A percentile compares a stretch with the other conserved stretches of the same genome.
Evolutionary conservation across 2,888 invertebrate genomes (phyloP).

Genomic region (Adela reaumurella): DNA sequence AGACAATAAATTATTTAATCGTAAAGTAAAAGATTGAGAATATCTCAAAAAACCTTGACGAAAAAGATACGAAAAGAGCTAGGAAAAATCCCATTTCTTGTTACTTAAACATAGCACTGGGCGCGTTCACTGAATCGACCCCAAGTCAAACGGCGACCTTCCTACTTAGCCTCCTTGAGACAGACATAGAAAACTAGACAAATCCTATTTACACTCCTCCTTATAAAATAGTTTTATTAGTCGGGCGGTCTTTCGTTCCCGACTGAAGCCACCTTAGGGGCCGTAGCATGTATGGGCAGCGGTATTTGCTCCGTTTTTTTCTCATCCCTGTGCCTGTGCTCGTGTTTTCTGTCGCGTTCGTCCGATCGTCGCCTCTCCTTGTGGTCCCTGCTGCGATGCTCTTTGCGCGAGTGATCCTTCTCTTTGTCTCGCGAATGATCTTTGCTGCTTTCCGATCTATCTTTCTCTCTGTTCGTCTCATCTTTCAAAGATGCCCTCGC

Average conservation of each 20-base stretch:
- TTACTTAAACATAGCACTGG: too few species aligned
- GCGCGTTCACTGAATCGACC: not conserved
- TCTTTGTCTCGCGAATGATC: conserved; percentile 20
- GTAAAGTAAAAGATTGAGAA: too few species aligned
- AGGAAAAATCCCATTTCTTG: too few species aligned
- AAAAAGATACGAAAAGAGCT: too few species aligned
- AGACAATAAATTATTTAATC: too few species aligned
- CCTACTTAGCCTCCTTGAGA: not conserved
- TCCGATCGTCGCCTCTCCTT: conserved; percentile 28
- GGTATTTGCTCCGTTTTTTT: conserved; percentile 11
- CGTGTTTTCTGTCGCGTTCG: conserved; percentile 20
- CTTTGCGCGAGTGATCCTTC: not conserved
- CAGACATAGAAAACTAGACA: not conserved
- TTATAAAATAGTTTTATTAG: conserved; percentile 17
- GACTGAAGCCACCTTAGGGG: conserved; percentile 18
- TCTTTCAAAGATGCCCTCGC: too few species aligned
- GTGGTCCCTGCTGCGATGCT: conserved; percentile 20
- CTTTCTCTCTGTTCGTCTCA: too few species aligned
- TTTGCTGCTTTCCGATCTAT: not conserved
- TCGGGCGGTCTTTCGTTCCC: conserved; percentile 28
- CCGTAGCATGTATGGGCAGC: conserved; percentile 4
- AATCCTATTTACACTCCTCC: not conserved
- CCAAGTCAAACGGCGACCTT: not conserved
- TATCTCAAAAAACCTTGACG: too few species aligned
- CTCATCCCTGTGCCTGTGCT: conserved; percentile 21